phyloP scores from a whole-genome alignment of 2,888 invertebrate genomes.

The Noctuana brunneofusca region DNA sequence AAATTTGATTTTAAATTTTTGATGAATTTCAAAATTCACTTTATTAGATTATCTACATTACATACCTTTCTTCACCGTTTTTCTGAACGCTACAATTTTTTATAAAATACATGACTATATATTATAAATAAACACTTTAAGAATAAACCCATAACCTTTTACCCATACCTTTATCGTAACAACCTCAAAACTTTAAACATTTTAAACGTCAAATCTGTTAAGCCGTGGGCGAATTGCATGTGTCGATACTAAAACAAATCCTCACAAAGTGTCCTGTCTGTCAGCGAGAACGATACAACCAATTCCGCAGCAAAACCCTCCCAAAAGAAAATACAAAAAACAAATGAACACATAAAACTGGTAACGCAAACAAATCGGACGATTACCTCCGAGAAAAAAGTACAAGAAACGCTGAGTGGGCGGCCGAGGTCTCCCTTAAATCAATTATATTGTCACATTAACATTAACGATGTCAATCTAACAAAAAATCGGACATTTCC shows the following conservation, averaged over 20 bases:
- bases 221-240: neutral
- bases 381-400: constrained; percentile 29
- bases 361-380: constrained; percentile 32
- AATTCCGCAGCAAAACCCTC: constrained; percentile 26
- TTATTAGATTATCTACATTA: no score
- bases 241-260: constrained; percentile 11
- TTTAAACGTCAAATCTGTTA: neutral
- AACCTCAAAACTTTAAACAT: neutral
- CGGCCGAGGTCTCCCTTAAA: constrained; percentile 43
- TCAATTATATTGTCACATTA: constrained; percentile 49
- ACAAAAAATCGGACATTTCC: constrained; percentile 37
- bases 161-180: neutral
- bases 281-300: constrained; percentile 11
- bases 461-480: constrained; percentile 43
- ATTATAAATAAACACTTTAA: no score
- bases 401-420: constrained; percentile 39
- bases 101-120: no score
- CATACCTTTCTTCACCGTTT: no score
- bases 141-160: no score
- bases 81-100: no score
- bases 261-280: constrained; percentile 15
- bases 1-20: no score
- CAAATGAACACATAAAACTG: constrained; percentile 28
- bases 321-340: constrained; percentile 18
- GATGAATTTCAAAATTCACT: no score